Percentiles rank a stretch among this genome's conserved stretches.
Evolutionary conservation across 2,797 vertebrate genomes (phyloP).

Genomic region (Hyperoplus lanceolatus): DNA sequence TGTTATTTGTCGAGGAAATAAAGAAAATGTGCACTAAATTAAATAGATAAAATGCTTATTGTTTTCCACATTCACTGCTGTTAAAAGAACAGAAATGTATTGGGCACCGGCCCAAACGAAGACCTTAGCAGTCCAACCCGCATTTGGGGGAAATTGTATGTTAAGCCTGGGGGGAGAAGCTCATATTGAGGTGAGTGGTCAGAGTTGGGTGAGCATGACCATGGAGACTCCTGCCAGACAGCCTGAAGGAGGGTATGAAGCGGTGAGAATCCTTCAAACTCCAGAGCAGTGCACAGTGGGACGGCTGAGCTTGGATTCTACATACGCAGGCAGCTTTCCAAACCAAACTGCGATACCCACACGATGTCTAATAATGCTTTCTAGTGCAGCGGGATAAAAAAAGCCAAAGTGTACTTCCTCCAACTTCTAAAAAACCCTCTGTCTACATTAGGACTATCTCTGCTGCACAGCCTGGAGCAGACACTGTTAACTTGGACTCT

Average conservation of each 20-base stretch:
- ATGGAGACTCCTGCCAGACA: constrained; percentile 22
- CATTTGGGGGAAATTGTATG: neutral
- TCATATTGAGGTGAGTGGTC: neutral
- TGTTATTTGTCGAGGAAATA: no score
- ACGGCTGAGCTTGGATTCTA: constrained; percentile 43
- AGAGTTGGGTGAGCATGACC: neutral
- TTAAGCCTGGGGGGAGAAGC: neutral
- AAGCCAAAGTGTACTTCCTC: constrained; percentile 27
- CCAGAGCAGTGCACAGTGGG: constrained; percentile 13
- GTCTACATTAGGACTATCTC: constrained; percentile 18
- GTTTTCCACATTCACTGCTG: no score
- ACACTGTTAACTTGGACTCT: constrained; percentile 29
- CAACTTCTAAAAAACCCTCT: constrained; percentile 40
- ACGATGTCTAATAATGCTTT: constrained; percentile 52
- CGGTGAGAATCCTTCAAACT: constrained; percentile 25
- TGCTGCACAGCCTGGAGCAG: constrained; percentile 40
- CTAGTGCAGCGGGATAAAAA: constrained; percentile 55
- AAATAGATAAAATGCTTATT: no score
- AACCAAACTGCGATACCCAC: constrained; percentile 51
- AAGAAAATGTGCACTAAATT: no score
- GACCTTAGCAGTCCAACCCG: neutral
- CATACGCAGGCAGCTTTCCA: constrained; percentile 44
- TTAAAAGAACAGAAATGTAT: neutral
- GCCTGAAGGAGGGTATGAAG: constrained; percentile 14
- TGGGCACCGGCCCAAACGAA: neutral